Base-by-base conservation (phyloP, 2,888 invertebrate genomes). In the Eilema sororculum region DNA sequence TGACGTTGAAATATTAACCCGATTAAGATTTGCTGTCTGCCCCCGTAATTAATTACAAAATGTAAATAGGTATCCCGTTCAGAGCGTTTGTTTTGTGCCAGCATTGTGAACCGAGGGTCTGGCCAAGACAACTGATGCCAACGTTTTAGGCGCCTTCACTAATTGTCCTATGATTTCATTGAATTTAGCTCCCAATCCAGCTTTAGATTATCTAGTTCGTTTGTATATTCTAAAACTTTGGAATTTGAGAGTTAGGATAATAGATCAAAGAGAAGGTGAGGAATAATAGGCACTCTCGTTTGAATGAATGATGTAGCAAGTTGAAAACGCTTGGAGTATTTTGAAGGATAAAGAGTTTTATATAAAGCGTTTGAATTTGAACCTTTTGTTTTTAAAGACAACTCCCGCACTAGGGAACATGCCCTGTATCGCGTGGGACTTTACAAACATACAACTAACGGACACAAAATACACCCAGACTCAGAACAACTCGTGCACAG, bases 11-110 rank as follows among this genome's bases (percentile, higher is more conserved):
- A 41, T 20, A 25, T 24, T 41, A 60, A 60, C 30, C 0, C 9
- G 30, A 30, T 60, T 60, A n/a, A 30, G 28, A 60, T 60, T 30
- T 60, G 52, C 52, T 52, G 12, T 28, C 25, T 28, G 28, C 16
- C 16, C 16, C 30, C 9, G 28, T 59, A 59, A 59, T 59, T 59
- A 59, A 59, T 59, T 59, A 59, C 28, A 20, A 59, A 59, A 59
- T 28, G 28, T 59, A 59, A 59, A 59, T 25, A 28, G 16, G 28
- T 59, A 52, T 13, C 28, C 13, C 4, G 28, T 20, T 28, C 3
- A 8, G 59, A 16, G 59, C 25, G 59, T 30, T 59, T 28, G 59
- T 28, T 59, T 59, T 59, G 59, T 20, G 25, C 59, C 59, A 28
- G 20, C 16, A 59, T 59, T 59, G 59, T 59, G 28, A 20, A 20